A percentile compares a stretch with the other conserved stretches of the same genome.
phyloP scores from a whole-genome alignment of 2,113 vertebrate genomes.

The Cyprinodon brontotheroides region DNA sequence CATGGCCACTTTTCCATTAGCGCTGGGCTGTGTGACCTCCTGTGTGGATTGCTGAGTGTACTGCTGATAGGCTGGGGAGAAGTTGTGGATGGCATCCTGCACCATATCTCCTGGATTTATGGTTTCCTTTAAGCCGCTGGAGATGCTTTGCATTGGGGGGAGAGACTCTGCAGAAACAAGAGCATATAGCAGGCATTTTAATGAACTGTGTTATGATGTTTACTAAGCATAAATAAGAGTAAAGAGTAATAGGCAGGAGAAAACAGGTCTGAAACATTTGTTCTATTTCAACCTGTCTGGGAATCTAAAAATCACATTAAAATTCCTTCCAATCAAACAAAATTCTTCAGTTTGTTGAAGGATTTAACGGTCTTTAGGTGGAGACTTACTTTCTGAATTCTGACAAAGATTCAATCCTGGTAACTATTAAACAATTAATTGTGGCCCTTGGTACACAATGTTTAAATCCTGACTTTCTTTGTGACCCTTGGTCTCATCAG shows the following conservation, averaged over 20 bases:
- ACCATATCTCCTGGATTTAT: constrained; percentile 94
- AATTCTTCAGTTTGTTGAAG: too few relatives aligned
- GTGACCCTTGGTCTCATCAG: too few relatives aligned
- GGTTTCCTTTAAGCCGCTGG: constrained; percentile 92
- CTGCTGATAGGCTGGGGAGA: constrained; percentile 89
- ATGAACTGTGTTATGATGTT: not conserved
- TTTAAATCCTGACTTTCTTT: too few relatives aligned
- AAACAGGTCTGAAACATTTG: not conserved
- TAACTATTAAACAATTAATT: too few relatives aligned
- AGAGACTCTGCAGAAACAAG: constrained; percentile 74
- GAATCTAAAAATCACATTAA: not conserved
- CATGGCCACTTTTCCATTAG: constrained; percentile 71
- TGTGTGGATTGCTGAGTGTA: constrained; percentile 92
- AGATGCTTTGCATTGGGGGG: constrained; percentile 95
- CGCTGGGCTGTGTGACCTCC: constrained; percentile 79
- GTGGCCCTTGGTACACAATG: too few relatives aligned
- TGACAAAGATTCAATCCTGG: too few relatives aligned
- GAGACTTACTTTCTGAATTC: too few relatives aligned
- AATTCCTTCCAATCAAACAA: too few relatives aligned
- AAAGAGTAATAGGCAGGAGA: not conserved
- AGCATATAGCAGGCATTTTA: not conserved
- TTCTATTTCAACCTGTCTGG: not conserved
- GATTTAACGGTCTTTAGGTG: too few relatives aligned
- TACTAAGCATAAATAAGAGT: not conserved
- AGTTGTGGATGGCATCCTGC: constrained; percentile 94